Evolutionary conservation across 2,797 vertebrate genomes (phyloP).

Genomic region (Sus cebifrons): DNA sequence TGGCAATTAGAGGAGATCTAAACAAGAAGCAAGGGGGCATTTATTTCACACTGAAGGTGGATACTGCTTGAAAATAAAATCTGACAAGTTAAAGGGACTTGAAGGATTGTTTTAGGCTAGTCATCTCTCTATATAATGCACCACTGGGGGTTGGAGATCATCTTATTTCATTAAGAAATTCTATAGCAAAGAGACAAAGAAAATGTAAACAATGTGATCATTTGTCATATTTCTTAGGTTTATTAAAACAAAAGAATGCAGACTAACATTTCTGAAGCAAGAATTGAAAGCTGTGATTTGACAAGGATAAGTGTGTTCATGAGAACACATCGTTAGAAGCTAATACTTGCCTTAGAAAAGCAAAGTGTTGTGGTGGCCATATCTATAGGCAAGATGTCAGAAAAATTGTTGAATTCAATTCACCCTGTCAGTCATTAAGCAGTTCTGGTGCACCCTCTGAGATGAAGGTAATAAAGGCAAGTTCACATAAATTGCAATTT

Average conservation of each 20-base stretch:
- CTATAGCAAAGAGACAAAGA: not conserved
- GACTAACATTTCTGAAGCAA: slow-evolving; percentile 1
- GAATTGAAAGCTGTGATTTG: slow-evolving; percentile 1
- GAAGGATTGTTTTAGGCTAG: not conserved
- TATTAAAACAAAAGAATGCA: not conserved
- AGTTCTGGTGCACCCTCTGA: not conserved
- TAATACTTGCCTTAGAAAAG: not conserved
- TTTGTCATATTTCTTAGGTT: not conserved
- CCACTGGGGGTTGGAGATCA: not conserved
- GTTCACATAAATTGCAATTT: not conserved
- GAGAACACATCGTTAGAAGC: not conserved
- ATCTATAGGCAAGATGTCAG: not conserved
- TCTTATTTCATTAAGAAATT: not conserved
- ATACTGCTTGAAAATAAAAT: not conserved
- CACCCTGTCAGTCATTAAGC: not conserved
- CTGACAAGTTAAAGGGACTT: not conserved
- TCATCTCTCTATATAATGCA: not conserved
- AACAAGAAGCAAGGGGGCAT: not conserved
- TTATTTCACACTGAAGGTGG: not conserved
- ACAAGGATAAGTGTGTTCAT: not conserved
- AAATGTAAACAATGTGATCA: not conserved
- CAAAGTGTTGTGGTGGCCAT: not conserved
- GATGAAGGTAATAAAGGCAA: not conserved
- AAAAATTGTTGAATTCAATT: not conserved
- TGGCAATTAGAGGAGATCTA: not conserved